phyloP scores from a whole-genome alignment of 2,888 invertebrate species.

The Caenorhabditis afra region DNA sequence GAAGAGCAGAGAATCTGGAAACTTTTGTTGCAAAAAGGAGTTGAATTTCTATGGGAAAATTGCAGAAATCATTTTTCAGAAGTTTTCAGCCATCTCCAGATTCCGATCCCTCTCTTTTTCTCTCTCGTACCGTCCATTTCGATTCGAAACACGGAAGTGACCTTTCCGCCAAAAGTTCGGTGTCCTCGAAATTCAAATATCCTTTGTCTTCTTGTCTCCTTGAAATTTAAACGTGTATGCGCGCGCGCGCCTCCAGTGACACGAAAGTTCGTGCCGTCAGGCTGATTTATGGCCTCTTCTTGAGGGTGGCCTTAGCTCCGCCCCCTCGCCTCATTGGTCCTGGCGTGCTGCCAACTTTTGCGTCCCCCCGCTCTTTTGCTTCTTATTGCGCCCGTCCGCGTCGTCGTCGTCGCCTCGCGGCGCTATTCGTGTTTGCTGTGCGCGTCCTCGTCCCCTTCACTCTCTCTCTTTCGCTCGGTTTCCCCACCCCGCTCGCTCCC shows the following conservation, averaged over 20 bases:
- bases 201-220: conserved; percentile 1
- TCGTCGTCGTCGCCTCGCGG: background rate
- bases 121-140: background rate
- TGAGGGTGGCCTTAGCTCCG: conserved; percentile 15
- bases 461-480: background rate
- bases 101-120: background rate
- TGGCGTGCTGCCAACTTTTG: conserved; percentile 37
- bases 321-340: conserved; percentile 12
- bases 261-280: conserved; percentile 6
- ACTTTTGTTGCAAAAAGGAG: background rate
- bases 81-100: background rate
- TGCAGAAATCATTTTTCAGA: background rate
- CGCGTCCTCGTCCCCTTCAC: no score
- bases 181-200: conserved; percentile 13
- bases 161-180: conserved; percentile 10
- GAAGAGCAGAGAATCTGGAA: background rate
- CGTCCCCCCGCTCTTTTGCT: no score
- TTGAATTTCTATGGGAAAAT: background rate
- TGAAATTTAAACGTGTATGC: conserved; percentile 19
- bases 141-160: conserved; percentile 4
- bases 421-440: conserved; percentile 13
- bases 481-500: background rate
- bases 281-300: conserved; percentile 17
- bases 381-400: background rate
- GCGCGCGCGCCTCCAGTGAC: no score